These are phyloP conservation scores for Octodonta nipae DNA, from an alignment of 2,888 invertebrate species.

Conservation along the genomic window DNA sequence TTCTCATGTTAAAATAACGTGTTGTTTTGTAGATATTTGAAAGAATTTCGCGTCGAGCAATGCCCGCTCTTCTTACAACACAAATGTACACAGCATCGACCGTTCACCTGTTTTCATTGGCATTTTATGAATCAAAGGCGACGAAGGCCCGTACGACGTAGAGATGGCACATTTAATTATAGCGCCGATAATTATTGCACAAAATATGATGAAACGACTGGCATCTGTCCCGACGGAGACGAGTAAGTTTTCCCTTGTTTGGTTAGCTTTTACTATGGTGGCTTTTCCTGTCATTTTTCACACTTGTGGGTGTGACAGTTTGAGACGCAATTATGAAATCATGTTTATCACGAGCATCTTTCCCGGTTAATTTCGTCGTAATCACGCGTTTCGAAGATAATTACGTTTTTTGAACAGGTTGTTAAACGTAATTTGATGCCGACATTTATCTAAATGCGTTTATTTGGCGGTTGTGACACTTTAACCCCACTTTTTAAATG, in stretches of 20 bases:
- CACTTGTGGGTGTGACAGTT: conserved; percentile 33
- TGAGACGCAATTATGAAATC: too few species aligned
- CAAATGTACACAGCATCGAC: conserved; percentile 99
- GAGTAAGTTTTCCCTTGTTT: conserved; percentile 68
- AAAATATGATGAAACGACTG: conserved; percentile 98
- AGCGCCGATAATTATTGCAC: conserved; percentile 98
- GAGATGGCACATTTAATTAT: conserved; percentile 97
- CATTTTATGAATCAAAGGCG: conserved; percentile 99
- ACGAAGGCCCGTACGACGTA: conserved; percentile 81
- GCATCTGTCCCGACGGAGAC: conserved; percentile 96
- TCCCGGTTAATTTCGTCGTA: too few species aligned
- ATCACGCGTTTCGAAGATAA: too few species aligned
- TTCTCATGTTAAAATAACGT: too few species aligned
- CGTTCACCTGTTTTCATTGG: conserved; percentile 99
- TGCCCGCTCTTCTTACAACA: conserved; percentile 98
- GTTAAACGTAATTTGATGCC: too few species aligned
- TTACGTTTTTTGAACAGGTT: too few species aligned
- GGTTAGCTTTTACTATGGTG: too few species aligned
- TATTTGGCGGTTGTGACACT: too few species aligned
- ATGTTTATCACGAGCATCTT: too few species aligned
- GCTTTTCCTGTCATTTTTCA: conserved; percentile 32
- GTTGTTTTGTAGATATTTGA: conserved; percentile 72
- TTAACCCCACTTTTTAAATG: too few species aligned
- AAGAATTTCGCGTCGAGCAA: conserved; percentile 98
- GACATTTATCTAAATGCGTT: too few species aligned